Evolutionary conservation across 2,888 invertebrate species (phyloP).

Genomic region (Apamea anceps): DNA sequence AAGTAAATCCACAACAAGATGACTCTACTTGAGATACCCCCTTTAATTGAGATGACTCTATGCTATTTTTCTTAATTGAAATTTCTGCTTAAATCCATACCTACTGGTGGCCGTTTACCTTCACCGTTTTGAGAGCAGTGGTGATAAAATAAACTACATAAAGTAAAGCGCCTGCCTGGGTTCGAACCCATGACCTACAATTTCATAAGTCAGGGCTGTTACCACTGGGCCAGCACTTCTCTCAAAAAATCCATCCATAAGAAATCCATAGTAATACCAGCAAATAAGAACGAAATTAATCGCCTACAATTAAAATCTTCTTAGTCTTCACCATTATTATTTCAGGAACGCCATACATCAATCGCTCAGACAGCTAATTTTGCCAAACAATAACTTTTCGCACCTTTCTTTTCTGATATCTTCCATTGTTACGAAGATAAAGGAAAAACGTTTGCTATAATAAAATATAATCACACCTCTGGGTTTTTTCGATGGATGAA

Average conservation of each 20-base stretch:
- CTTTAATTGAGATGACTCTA: no score
- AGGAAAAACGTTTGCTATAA: conserved; percentile 59
- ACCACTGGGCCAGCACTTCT: no score
- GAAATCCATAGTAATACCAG: neutral
- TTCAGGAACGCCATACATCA: conserved; percentile 80
- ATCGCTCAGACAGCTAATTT: conserved; percentile 83
- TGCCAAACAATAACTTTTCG: conserved; percentile 83
- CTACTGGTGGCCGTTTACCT: no score
- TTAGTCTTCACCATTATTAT: conserved; percentile 64
- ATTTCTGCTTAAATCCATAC: no score
- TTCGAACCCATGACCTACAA: no score
- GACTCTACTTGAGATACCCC: no score
- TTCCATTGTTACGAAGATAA: conserved; percentile 73
- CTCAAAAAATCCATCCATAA: neutral
- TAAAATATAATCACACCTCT: conserved; percentile 66
- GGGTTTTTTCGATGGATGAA: conserved; percentile 77
- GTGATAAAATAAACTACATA: no score
- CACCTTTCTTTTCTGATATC: conserved; percentile 73
- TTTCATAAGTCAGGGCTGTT: no score
- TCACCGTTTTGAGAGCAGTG: no score
- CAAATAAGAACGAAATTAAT: conserved; percentile 45
- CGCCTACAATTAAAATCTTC: conserved; percentile 50
- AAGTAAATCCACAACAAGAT: no score
- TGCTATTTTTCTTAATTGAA: no score
- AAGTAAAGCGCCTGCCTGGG: no score